Evolutionary conservation across 2,797 vertebrate genomes (phyloP).

Genomic region (Crax fasciolata): DNA sequence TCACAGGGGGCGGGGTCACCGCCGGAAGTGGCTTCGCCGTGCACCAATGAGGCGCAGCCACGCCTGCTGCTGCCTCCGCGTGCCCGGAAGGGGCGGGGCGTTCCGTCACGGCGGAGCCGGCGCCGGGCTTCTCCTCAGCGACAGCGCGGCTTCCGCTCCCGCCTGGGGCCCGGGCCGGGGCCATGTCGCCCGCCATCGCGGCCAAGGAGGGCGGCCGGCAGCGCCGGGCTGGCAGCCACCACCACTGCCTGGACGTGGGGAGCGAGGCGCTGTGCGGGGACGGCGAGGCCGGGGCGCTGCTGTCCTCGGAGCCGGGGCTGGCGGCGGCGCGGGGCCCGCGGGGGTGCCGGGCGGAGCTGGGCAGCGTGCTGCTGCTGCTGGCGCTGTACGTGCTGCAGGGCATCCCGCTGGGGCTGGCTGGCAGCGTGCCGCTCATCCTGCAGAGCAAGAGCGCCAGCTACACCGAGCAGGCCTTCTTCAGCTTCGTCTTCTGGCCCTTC

Average conservation of each 20-base stretch:
- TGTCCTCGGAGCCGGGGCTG: background rate
- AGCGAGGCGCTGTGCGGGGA: background rate
- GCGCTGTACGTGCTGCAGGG: constrained; percentile 97
- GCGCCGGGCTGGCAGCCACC: constrained; percentile 57
- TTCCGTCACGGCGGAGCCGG: background rate
- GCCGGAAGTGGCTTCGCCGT: no score
- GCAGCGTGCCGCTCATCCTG: constrained; percentile 95
- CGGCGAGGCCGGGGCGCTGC: background rate
- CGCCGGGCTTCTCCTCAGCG: background rate
- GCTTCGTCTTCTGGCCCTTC: constrained; percentile 99
- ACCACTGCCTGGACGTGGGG: constrained; percentile 54
- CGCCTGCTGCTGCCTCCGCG: background rate
- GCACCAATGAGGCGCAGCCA: background rate
- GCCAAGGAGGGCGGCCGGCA: constrained; percentile 73
- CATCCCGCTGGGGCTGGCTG: constrained; percentile 95
- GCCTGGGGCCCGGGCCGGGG: background rate
- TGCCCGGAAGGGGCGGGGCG: background rate
- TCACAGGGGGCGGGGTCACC: no score
- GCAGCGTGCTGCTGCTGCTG: constrained; percentile 91
- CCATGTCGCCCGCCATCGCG: constrained; percentile 36
- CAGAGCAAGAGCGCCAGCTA: constrained; percentile 95
- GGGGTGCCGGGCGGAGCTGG: constrained; percentile 86
- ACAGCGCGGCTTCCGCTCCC: background rate
- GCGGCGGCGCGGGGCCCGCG: background rate
- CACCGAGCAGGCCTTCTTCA: constrained; percentile 97